Evolutionary conservation across 2,888 invertebrate genomes (phyloP).

Genomic region (Oeneis ivallda): DNA sequence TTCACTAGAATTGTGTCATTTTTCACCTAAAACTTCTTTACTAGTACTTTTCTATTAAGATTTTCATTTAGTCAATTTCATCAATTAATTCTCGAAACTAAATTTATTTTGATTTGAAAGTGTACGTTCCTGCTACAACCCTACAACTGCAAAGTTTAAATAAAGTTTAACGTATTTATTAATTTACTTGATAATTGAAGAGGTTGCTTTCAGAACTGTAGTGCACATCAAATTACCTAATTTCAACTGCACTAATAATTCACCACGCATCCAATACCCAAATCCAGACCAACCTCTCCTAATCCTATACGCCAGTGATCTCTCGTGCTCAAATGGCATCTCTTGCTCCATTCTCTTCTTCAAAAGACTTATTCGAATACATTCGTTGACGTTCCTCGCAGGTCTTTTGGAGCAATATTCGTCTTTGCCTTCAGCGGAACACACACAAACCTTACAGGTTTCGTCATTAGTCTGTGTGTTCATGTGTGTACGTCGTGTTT

Average conservation of each 20-base stretch:
- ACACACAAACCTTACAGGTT: conserved; percentile 62
- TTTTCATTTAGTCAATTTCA: too few species aligned
- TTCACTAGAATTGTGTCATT: not conserved
- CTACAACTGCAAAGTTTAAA: not conserved
- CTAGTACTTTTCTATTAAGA: too few species aligned
- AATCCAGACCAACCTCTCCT: conserved; percentile 58
- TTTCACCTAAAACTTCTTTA: not conserved
- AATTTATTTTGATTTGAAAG: not conserved
- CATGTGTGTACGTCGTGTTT: conserved; percentile 53
- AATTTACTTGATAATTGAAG: not conserved
- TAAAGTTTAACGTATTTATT: not conserved
- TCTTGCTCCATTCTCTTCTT: conserved; percentile 44
- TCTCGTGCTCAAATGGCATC: conserved; percentile 54
- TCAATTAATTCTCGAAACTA: not conserved
- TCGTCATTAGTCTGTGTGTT: conserved; percentile 50
- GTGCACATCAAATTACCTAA: not conserved
- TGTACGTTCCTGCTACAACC: not conserved
- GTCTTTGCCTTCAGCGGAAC: conserved; percentile 59
- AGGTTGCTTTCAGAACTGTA: not conserved
- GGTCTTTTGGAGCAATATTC: conserved; percentile 63
- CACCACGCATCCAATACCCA: conserved; percentile 1
- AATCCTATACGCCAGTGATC: conserved; percentile 52
- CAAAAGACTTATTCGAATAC: conserved; percentile 51
- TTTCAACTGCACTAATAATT: conserved; percentile 47
- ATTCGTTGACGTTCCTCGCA: conserved; percentile 65